Conservation (phyloP, 2,113 vertebrate species). For the Pogona vitticeps region DNA sequence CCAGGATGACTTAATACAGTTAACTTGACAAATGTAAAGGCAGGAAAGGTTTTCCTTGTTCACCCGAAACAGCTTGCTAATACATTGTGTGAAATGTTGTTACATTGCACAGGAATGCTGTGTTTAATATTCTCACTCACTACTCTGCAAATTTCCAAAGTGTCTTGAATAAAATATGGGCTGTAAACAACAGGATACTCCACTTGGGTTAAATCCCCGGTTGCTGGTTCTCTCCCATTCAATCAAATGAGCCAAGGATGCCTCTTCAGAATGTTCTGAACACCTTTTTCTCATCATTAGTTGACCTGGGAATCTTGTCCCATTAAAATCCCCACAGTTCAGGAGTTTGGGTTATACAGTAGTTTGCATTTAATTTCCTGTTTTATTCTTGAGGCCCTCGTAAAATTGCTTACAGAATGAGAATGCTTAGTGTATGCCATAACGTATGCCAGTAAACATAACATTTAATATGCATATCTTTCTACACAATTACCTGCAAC, state of each 20-base stretch:
- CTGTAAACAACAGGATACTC: conserved; percentile 33
- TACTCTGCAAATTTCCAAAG: conserved; percentile 35
- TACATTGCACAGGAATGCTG: conserved; percentile 29
- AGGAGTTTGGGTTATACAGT: conserved; percentile 1
- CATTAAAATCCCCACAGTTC: conserved; percentile 11
- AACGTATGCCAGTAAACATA: conserved; percentile 51
- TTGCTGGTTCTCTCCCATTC: conserved; percentile 49
- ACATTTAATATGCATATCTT: conserved; percentile 53
- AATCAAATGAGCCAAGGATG: conserved; percentile 39
- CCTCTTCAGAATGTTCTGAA: conserved; percentile 45
- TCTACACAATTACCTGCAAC: conserved; percentile 37
- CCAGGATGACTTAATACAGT: background rate
- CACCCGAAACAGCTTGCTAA: conserved; percentile 26
- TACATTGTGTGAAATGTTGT: conserved; percentile 42
- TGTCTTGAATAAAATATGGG: conserved; percentile 40
- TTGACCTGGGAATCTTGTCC: conserved; percentile 46
- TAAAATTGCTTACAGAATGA: conserved; percentile 41
- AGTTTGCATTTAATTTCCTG: conserved; percentile 39
- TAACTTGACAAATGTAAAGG: background rate
- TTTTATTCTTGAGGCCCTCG: conserved; percentile 45
- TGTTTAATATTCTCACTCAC: conserved; percentile 34
- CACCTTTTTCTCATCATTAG: conserved; percentile 36
- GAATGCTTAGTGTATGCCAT: background rate
- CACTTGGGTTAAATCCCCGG: conserved; percentile 54
- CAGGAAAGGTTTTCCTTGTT: background rate